Evolutionary conservation across 2,888 invertebrate species (phyloP), one percentile per base, ranked within the genome.

Genomic region (Acholoe squamosa): DNA sequence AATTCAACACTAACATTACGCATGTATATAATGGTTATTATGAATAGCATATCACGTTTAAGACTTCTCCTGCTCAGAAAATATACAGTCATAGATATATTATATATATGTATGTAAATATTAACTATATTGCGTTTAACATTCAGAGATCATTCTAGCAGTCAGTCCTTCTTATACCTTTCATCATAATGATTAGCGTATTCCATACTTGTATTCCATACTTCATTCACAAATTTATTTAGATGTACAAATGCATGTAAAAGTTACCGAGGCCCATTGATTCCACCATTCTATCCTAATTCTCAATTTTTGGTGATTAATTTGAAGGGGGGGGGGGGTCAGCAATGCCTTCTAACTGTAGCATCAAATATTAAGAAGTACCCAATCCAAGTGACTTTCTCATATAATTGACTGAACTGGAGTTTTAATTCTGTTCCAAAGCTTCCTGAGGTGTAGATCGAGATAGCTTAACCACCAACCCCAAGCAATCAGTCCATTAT

Each of bases 41-140:
- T 28, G 31, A 71, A 28, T 71, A 71, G 71, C 71, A 71, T 71
- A 71, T 71, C 71, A 71, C 71, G 71, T 71, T 71, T 71, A 71
- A 71, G 71, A 71, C 71, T 71, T 71, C 14, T 28, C 25, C 25
- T 28, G 71, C 31, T 71, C 71, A 71, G 71, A 71, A 71, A 71
- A 71, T 71, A 71, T 71, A 71, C 61, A 61, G 61, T 43, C 43
- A 43, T 43, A 43, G 43, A 43, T 43, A 43, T 43, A 43, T 7
- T 43, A 43, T 43, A 43, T 43, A 10, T 43, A 10, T 43, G 43
- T 43, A 10, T 43, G 10, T 43, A 10, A 7, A 61, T 61, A 61
- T 61, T 28, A 28, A 71, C 71, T 61, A 71, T 14, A 71, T 71
- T 71, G 71, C 71, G 25, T 71, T 71, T 71, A 71, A 71, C 31